Conservation (phyloP, 2,888 invertebrate species). For the Actias luna region DNA sequence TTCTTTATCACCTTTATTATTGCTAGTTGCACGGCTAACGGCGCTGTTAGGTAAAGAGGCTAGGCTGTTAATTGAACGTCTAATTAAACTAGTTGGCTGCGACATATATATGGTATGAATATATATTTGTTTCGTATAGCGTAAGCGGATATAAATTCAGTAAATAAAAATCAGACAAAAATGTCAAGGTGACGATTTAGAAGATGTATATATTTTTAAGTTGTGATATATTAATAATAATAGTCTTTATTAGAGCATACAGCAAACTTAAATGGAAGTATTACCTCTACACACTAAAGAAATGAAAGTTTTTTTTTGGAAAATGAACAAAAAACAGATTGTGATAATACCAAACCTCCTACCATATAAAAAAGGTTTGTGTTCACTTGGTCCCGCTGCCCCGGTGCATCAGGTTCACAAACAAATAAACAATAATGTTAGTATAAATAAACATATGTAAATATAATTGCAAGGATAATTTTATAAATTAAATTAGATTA, state of each 20-base stretch:
- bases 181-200: not conserved
- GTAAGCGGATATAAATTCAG: not conserved
- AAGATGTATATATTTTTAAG: not conserved
- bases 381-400: constrained; percentile 78
- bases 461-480: constrained; percentile 21
- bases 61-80: no score
- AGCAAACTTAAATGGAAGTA: not conserved
- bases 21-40: no score
- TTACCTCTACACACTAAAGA: constrained; percentile 16
- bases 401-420: constrained; percentile 67
- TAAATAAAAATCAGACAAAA: no score
- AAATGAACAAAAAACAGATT: constrained; percentile 47
- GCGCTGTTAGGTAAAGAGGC: no score
- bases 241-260: not conserved
- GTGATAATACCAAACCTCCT: constrained; percentile 68
- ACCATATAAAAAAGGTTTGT: constrained; percentile 74
- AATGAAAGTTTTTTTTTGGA: constrained; percentile 26
- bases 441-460: constrained; percentile 60
- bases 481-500: constrained; percentile 15
- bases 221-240: not conserved
- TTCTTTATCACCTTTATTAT: no score
- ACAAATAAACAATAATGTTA: constrained; percentile 73
- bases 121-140: not conserved
- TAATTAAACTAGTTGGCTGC: no score
- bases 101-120: no score